These are phyloP conservation scores for Pedicia rivosa DNA, from an alignment of 2,888 invertebrate genomes.

Conservation along the genomic window DNA sequence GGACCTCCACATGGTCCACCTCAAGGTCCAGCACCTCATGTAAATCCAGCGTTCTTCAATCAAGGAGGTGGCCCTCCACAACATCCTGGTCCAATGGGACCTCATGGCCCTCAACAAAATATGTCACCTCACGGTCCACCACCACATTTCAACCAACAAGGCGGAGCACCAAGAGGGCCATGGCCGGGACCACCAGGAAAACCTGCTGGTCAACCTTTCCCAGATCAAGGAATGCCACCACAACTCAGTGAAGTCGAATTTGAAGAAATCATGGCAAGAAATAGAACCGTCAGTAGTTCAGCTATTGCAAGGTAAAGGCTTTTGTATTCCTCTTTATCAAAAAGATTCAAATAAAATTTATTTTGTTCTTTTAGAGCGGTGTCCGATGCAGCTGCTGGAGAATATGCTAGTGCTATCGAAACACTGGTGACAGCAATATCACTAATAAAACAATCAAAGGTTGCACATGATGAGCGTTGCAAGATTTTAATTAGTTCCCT, in stretches of 20 bases:
- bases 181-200: conserved; percentile 36
- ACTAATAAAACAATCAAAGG: conserved; percentile 93
- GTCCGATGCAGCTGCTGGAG: conserved; percentile 92
- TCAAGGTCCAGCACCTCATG: conserved; percentile 72
- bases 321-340: not conserved
- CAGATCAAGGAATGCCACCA: conserved; percentile 36
- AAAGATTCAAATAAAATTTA: conserved; percentile 3
- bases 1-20: conserved; percentile 36
- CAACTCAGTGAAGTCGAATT: conserved; percentile 85
- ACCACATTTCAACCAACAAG: conserved; percentile 47
- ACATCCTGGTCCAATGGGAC: conserved; percentile 38
- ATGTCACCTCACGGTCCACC: conserved; percentile 44
- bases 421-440: conserved; percentile 98
- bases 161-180: conserved; percentile 54
- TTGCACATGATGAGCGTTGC: conserved; percentile 76
- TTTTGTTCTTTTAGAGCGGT: conserved; percentile 51
- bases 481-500: conserved; percentile 93
- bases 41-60: conserved; percentile 93
- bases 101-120: conserved; percentile 32
- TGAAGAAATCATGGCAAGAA: conserved; percentile 95
- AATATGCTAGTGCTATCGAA: conserved; percentile 96
- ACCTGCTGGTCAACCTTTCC: conserved; percentile 24
- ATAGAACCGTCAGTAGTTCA: conserved; percentile 92
- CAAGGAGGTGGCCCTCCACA: conserved; percentile 38
- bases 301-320: conserved; percentile 57